These are phyloP conservation scores for Natator depressus DNA, from an alignment of 2,113 vertebrate species.

Conservation along the genomic window DNA sequence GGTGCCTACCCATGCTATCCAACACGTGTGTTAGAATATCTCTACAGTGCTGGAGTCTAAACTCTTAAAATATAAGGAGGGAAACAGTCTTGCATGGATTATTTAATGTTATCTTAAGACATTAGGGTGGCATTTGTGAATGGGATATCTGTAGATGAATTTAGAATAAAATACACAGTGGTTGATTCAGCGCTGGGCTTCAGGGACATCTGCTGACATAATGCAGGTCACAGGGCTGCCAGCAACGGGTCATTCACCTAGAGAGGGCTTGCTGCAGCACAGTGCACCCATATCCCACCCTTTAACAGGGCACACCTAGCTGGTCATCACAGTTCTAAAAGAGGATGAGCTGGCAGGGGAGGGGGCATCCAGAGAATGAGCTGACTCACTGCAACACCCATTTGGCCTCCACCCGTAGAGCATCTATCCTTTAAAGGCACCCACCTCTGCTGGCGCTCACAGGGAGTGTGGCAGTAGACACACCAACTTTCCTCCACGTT, in stretches of 20 bases:
- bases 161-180: neutral
- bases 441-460: neutral
- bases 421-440: no score
- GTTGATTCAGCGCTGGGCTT: neutral
- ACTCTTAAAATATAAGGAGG: neutral
- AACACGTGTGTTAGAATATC: neutral
- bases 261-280: neutral
- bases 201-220: neutral
- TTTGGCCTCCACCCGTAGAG: no score
- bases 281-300: neutral
- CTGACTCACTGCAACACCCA: no score
- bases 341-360: no score
- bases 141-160: neutral
- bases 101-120: neutral
- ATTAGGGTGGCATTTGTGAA: neutral
- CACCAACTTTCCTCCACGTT: neutral
- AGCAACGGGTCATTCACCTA: neutral
- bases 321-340: neutral
- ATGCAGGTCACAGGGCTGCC: neutral
- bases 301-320: neutral
- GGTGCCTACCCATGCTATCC: neutral
- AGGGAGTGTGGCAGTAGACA: no score
- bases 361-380: neutral
- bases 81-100: neutral
- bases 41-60: neutral